Conservation (phyloP, 2,888 invertebrate species). For the Slavum lentiscoides region DNA sequence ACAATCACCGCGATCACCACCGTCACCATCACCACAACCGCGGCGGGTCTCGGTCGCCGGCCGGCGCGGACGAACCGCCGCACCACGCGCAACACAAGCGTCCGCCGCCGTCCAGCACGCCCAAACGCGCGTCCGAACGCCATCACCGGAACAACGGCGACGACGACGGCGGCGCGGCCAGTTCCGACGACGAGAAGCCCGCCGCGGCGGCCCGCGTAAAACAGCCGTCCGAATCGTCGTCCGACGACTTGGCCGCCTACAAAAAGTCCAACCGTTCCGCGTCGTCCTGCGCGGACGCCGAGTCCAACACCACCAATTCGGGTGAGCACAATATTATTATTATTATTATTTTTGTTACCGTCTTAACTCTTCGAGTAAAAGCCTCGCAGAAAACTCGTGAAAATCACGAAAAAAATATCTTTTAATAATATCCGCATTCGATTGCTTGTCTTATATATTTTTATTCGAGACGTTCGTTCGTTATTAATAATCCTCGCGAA, state of each 20-base stretch:
- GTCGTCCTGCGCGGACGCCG: slow-evolving; percentile 73
- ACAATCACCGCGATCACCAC: too few species aligned
- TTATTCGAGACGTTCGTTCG: too few species aligned
- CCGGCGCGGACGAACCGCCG: background rate
- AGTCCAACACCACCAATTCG: slow-evolving; percentile 87
- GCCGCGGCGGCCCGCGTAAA: slow-evolving; percentile 63
- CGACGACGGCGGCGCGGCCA: slow-evolving; percentile 60
- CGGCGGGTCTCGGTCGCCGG: slow-evolving; percentile 30
- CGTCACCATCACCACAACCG: slow-evolving; percentile 1
- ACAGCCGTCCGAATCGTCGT: slow-evolving; percentile 67
- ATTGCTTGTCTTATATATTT: too few species aligned
- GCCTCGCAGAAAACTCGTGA: too few species aligned
- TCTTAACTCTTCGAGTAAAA: too few species aligned
- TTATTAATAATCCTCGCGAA: too few species aligned
- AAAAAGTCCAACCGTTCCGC: slow-evolving; percentile 79
- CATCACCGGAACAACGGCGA: slow-evolving; percentile 53
- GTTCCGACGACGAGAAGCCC: slow-evolving; percentile 61
- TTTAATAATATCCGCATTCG: too few species aligned
- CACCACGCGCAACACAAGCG: slow-evolving; percentile 7
- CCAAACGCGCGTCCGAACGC: slow-evolving; percentile 33
- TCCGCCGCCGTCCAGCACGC: slow-evolving; percentile 40
- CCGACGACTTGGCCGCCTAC: slow-evolving; percentile 65
- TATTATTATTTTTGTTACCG: too few species aligned
- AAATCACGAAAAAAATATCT: too few species aligned
- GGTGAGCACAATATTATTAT: slow-evolving; percentile 77